Conservation (phyloP, 2,888 invertebrate genomes). For the Drosophila prolongata region DNA sequence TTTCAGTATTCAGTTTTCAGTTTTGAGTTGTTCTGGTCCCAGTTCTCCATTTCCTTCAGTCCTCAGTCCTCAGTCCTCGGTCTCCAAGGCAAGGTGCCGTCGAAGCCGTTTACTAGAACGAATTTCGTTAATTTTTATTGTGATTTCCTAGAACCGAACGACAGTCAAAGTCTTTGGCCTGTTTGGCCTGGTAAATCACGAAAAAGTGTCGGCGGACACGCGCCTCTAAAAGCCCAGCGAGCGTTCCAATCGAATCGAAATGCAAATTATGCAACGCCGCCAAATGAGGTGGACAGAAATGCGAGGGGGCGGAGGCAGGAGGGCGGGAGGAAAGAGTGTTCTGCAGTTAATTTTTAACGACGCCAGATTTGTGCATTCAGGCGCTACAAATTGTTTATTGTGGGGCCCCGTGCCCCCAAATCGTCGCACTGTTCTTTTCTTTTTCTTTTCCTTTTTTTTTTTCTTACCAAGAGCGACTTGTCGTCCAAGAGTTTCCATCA, state of each 20-base stretch:
- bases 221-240: slow-evolving; percentile 69
- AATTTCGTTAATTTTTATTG: slow-evolving; percentile 78
- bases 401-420: slow-evolving; percentile 61
- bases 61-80: neutral
- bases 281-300: slow-evolving; percentile 21
- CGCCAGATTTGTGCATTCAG: slow-evolving; percentile 78
- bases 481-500: slow-evolving; percentile 50
- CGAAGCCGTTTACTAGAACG: slow-evolving; percentile 72
- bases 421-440: slow-evolving; percentile 3
- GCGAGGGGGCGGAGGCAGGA: neutral
- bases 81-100: slow-evolving; percentile 26
- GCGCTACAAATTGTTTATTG: slow-evolving; percentile 80
- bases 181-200: slow-evolving; percentile 70
- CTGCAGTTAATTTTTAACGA: slow-evolving; percentile 76
- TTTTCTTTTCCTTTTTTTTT: neutral
- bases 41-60: neutral
- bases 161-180: slow-evolving; percentile 42
- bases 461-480: slow-evolving; percentile 12
- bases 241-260: slow-evolving; percentile 83
- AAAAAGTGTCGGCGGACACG: slow-evolving; percentile 84
- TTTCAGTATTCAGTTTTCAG: slow-evolving; percentile 13
- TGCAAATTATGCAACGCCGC: slow-evolving; percentile 81
- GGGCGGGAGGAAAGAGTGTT: slow-evolving; percentile 5
- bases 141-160: slow-evolving; percentile 78
- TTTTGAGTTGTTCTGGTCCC: neutral